Evolutionary conservation across 2,797 vertebrate species (phyloP), one percentile per base, ranked within the genome.

Genomic region (Meda fulgida): DNA sequence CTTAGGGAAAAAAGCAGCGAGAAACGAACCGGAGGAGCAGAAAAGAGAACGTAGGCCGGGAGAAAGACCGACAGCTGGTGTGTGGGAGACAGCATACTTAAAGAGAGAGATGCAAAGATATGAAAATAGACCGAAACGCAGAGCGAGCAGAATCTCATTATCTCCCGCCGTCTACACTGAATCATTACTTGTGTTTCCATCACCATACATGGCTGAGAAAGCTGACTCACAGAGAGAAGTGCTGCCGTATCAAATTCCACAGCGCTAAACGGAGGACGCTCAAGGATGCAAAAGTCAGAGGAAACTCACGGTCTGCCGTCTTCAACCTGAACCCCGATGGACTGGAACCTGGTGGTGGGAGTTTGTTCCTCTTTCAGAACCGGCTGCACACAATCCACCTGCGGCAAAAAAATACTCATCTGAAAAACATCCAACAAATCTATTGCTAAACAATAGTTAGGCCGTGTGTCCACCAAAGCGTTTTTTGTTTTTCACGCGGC

Each of bases 241-340:
- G 70, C 26, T 23, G 46, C 23, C n/a, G 10, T n/a, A 55, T 76
- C 31, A 36, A 55, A 55, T 55, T 76, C 31, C 31, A 53, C 11
- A 16, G 48, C 7, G 48, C 72, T 55, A 53, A 75, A 75, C 9
- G 29, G 29, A 34, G 18, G 29, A 3, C 26, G 34, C 73, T 76
- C 23, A 19, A 63, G 55, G 60, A 66, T 34, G 53, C 16, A 19
- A 36, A 63, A 38, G 36, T 31, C 14, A 13, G 16, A 46, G 51
- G 29, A 81, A 66, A 88, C 89, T 89, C 73, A 89, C 89, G 89
- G 89, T 65, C 89, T 85, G 89, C 98, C 96, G 78, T 98, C 97
- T 91, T 99, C 98, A 81, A 99, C 98, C 94, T 99, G 98, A 60
- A 99, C 96, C 85, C 98, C 98, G 87, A 99, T 94, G 78, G 98